Base-by-base conservation (phyloP, 1,140 invertebrate genomes). In the Apis cerana region DNA sequence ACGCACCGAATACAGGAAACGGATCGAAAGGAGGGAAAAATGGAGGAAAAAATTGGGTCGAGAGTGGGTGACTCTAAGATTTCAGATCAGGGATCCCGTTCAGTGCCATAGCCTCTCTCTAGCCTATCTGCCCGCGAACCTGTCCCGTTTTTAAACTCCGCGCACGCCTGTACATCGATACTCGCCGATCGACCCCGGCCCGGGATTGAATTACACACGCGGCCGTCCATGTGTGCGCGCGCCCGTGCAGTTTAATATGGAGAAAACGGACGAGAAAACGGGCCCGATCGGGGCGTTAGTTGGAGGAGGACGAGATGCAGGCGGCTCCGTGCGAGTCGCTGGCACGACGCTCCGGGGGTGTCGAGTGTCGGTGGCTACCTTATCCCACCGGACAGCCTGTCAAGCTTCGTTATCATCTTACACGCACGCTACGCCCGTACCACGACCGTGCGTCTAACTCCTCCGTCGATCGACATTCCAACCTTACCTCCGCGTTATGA, bases 361-460 rank as follows among this genome's bases (percentile, higher is more conserved):
- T 94, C 92, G 83, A 91, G 84, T 94, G 76, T 92, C 93, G 83
- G 90, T 90, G 86, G 93, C 91, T 90, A 91, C 89, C 89, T 93
- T 89, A 92, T 92, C 89, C 89, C 88, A 90, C 85, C 85, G 87
- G 90, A 91, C 90, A 92, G 91, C 92, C 91, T 92, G 92, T 93
- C 93, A 93, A 91, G 89, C 92, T 90, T 92, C 92, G 83, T 93
- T 94, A 94, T 93, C 91, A 74, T 90, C 92, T 94, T 94, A 92
- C 92, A 92, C 83, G 68, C 88, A 85, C 81, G 77, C 85, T 91
- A 89, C 83, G 78, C 69, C 78, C 74, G 74, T 86, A 2, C 33
- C 2, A 84, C 79, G 80, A 80, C 82, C 80, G 88, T 89, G 86
- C 79, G 83, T 77, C 75, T 82, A 82, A 78, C 4, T 33, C 81